Conservation (phyloP, 2,888 invertebrate species). For the Lasioglossum leucozonium region DNA sequence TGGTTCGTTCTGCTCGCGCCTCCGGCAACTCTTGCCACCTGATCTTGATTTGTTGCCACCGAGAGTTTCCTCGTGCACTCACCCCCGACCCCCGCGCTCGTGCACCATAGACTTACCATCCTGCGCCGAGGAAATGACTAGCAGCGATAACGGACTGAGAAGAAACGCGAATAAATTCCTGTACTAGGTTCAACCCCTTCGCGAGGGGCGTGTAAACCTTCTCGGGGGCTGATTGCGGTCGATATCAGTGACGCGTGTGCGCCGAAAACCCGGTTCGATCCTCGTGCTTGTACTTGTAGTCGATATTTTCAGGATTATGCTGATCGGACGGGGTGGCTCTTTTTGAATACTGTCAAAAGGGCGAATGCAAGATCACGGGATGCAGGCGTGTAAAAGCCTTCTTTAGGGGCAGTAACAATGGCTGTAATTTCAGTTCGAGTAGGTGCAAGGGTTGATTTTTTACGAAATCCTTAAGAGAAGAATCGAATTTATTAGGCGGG, state of each 20-base stretch:
- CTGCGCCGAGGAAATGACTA: background rate
- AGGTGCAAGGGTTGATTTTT: background rate
- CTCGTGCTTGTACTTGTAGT: background rate
- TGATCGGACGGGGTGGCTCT: background rate
- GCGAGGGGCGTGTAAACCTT: slow-evolving; percentile 1
- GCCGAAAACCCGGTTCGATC: background rate
- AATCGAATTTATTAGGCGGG: background rate
- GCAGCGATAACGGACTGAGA: slow-evolving; percentile 34
- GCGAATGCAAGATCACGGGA: background rate
- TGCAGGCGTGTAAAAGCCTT: background rate
- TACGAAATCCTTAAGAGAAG: background rate
- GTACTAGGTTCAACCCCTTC: background rate
- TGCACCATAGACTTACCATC: background rate
- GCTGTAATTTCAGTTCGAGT: background rate
- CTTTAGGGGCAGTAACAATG: background rate
- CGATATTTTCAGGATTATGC: background rate
- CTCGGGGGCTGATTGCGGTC: background rate
- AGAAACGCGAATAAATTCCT: slow-evolving; percentile 44
- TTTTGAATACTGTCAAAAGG: background rate
- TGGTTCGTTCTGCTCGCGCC: slow-evolving; percentile 15
- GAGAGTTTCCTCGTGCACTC: background rate
- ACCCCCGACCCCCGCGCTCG: background rate
- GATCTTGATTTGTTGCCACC: slow-evolving; percentile 64
- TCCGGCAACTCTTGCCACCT: slow-evolving; percentile 24
- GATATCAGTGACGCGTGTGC: background rate